Evolutionary conservation across 2,797 vertebrate genomes (phyloP), one percentile per base, ranked within the genome.

Genomic region (Gastrophryne carolinensis): DNA sequence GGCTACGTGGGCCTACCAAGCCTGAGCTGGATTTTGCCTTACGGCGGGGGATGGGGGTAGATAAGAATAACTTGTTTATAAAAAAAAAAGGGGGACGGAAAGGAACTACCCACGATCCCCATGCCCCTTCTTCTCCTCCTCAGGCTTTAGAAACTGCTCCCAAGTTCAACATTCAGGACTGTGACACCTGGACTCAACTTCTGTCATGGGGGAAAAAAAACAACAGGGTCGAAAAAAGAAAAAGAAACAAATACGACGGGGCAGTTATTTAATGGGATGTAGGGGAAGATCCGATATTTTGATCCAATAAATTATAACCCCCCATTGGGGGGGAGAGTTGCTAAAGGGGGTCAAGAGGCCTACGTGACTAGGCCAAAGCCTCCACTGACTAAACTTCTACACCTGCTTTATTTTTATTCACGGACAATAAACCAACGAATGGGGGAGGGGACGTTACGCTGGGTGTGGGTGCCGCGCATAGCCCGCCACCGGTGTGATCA

Each of bases 1-100:
- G 72, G 44, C 82, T 82, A 79, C 37, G 8, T 79, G 75, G 73
- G 79, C 81, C 75, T 74, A 72, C 80, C 69, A 50, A 56, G 39
- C 66, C 77, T 32, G 70, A 62, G 79, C 68, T 54, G 72, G 67
- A 52, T 67, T 77, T 44, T 76, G 66, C 79, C 79, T 76, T 79
- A 37, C 58, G 65, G 26, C 79, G 65, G 35, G 71, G 72, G 10
- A 61, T 27, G 27, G 52, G 62, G 54, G 32, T 44, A 79, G 69
- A 73, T 44, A 29, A 54, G n/a, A 72, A 65, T 44, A 61, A 76
- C 78, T 80, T 74, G 73, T 70, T 78, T 75, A 73, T 56, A 62
- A 39, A 4, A 21, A 72, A 62, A 39, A 4, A 21, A 72, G 49
- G 72, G 35, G 9, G 7, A 13, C 5, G 23, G 47, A 32, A 5